A percentile compares a stretch with the other conserved stretches of the same genome.
Evolutionary conservation across 2,113 vertebrate species (phyloP).

Genomic region (Talpa occidentalis): DNA sequence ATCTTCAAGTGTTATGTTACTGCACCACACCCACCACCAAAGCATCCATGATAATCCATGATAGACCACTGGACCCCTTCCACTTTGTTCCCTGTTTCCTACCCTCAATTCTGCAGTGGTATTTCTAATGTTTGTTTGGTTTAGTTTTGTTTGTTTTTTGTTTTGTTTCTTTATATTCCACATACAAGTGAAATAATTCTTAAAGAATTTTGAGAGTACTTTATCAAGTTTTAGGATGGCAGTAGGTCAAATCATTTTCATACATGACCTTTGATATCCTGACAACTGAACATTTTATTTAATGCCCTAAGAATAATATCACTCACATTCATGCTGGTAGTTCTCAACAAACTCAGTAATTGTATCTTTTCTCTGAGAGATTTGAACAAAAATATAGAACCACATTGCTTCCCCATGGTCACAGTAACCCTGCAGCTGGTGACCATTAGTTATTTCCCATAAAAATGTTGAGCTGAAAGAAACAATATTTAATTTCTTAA

Average conservation of each 20-base stretch:
- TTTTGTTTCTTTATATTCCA: too few species aligned
- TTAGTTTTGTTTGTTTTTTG: too few species aligned
- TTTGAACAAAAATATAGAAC: neutral
- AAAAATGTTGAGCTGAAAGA: neutral
- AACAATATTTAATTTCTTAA: neutral
- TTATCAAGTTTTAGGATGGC: neutral
- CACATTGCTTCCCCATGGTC: neutral
- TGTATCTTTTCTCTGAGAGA: slow-evolving; percentile 38
- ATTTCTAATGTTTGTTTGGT: too few species aligned
- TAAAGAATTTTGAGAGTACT: neutral
- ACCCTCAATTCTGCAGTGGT: too few species aligned
- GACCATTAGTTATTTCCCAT: neutral
- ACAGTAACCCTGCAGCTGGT: neutral
- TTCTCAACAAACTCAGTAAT: neutral
- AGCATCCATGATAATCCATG: too few species aligned
- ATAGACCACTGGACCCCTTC: too few species aligned
- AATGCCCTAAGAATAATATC: neutral
- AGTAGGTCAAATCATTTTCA: neutral
- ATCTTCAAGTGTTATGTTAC: too few species aligned
- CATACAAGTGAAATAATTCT: neutral
- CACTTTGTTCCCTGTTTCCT: too few species aligned
- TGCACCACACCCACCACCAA: too few species aligned
- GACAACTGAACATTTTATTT: neutral
- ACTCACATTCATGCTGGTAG: neutral
- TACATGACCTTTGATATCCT: neutral